Percentiles rank a stretch among this genome's conserved stretches.
These are phyloP conservation scores for Corapipo altera DNA, from an alignment of 2,113 vertebrate species.

Conservation along the genomic window DNA sequence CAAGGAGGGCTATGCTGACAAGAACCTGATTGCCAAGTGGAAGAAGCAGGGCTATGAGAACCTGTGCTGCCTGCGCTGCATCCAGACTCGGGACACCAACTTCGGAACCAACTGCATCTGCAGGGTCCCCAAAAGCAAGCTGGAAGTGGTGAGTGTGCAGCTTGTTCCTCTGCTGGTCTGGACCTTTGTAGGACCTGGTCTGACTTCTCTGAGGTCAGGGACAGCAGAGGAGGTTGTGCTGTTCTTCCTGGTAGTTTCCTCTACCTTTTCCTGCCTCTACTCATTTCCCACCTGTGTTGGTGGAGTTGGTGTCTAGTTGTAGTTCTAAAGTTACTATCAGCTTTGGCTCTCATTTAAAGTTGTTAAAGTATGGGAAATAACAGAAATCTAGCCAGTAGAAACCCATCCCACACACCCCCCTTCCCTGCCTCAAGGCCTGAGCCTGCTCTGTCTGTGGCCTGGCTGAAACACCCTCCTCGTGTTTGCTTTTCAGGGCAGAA, in stretches of 20 bases:
- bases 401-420: fast-evolving
- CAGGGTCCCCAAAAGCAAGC: slow-evolving; percentile 95
- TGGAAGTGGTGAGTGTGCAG: slow-evolving; percentile 88
- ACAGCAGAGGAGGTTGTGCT: background rate
- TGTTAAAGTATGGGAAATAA: background rate
- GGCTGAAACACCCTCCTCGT: background rate
- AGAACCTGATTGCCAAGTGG: slow-evolving; percentile 98
- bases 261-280: background rate
- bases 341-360: background rate
- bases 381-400: background rate
- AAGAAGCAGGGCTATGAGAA: slow-evolving; percentile 99
- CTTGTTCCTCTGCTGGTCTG: background rate
- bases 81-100: slow-evolving; percentile 97
- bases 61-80: slow-evolving; percentile 94
- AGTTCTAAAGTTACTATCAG: background rate
- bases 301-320: background rate
- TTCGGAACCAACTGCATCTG: slow-evolving; percentile 99
- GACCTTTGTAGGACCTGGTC: background rate
- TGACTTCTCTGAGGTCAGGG: background rate
- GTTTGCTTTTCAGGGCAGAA: slow-evolving; percentile 85
- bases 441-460: background rate
- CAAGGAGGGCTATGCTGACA: slow-evolving; percentile 95
- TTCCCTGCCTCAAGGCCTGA: fast-evolving
- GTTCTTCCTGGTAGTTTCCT: background rate
- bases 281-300: background rate